These are phyloP conservation scores for Anoplophora glabripennis DNA, from an alignment of 1,140 invertebrate species.

Conservation along the genomic window DNA sequence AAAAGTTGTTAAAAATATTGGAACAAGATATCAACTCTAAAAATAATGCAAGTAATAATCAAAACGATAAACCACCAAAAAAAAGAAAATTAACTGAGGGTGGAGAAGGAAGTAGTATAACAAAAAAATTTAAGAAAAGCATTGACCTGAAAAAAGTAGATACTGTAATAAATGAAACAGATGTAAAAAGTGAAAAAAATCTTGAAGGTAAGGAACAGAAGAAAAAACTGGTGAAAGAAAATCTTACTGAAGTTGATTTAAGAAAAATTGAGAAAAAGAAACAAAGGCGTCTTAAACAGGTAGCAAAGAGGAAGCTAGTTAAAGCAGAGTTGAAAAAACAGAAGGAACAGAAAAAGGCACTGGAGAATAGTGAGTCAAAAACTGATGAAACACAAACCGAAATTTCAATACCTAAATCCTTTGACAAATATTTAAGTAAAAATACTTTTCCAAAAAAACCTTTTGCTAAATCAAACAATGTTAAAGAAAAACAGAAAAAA, in stretches of 20 bases:
- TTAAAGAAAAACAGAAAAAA: conserved; percentile 29
- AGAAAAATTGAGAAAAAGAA: conserved; percentile 33
- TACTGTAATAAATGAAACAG: conserved; percentile 11
- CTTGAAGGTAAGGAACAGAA: conserved; percentile 17
- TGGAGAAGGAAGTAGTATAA: background rate
- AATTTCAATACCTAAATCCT: background rate
- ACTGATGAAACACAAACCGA: background rate
- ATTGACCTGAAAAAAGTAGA: conserved; percentile 14
- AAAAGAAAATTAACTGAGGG: conserved; percentile 13
- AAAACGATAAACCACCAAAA: conserved; percentile 1
- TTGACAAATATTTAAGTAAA: no score
- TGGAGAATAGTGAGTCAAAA: background rate
- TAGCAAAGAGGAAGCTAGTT: conserved; percentile 23
- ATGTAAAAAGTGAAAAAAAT: conserved; percentile 32
- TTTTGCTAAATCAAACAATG: conserved; percentile 5
- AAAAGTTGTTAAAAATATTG: conserved; percentile 15
- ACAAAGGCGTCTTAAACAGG: conserved; percentile 24
- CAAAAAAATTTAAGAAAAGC: conserved; percentile 8
- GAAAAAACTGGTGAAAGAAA: conserved; percentile 25
- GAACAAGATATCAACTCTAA: background rate
- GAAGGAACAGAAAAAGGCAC: conserved; percentile 4
- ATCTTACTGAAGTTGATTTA: conserved; percentile 24
- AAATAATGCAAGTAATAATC: conserved; percentile 17
- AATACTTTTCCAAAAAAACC: conserved; percentile 1
- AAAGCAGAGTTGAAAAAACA: conserved; percentile 13